A percentile compares a stretch with the other conserved stretches of the same genome.
phyloP scores from a whole-genome alignment of 64 coral and sea anemone genomes.

The Montipora cactus region DNA sequence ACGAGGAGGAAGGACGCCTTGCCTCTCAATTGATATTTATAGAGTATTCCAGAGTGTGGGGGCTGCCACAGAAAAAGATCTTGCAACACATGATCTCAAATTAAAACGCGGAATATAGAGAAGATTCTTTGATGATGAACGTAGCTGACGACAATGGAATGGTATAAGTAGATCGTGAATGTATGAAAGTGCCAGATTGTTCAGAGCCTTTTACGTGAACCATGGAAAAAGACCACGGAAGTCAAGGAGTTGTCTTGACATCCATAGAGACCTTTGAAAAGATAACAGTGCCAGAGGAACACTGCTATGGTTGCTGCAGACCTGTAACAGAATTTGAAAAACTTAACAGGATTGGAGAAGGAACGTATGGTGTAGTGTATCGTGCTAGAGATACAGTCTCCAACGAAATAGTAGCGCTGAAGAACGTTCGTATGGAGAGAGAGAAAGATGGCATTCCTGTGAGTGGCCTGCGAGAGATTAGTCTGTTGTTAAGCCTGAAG shows the following conservation, averaged over 20 bases:
- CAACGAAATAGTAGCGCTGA: conserved; percentile 90
- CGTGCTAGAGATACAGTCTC: conserved; percentile 88
- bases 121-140: no score
- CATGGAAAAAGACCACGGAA: background rate
- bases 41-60: no score
- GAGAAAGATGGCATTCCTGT: conserved; percentile 96
- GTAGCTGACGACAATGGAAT: no score
- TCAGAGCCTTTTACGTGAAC: background rate
- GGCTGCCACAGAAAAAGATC: no score
- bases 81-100: no score
- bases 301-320: conserved; percentile 84
- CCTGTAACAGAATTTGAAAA: conserved; percentile 98
- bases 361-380: conserved; percentile 97
- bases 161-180: no score
- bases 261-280: conserved; percentile 76
- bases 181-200: no score
- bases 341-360: conserved; percentile 96
- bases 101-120: no score
- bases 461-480: conserved; percentile 92
- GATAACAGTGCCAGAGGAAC: conserved; percentile 64
- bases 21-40: no score
- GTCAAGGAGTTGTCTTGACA: conserved; percentile 34
- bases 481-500: conserved; percentile 78
- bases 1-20: no score
- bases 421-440: conserved; percentile 97